A percentile compares a stretch with the other conserved stretches of the same genome.
phyloP scores from a whole-genome alignment of 2,113 vertebrate species.

The Amphiprion percula region DNA sequence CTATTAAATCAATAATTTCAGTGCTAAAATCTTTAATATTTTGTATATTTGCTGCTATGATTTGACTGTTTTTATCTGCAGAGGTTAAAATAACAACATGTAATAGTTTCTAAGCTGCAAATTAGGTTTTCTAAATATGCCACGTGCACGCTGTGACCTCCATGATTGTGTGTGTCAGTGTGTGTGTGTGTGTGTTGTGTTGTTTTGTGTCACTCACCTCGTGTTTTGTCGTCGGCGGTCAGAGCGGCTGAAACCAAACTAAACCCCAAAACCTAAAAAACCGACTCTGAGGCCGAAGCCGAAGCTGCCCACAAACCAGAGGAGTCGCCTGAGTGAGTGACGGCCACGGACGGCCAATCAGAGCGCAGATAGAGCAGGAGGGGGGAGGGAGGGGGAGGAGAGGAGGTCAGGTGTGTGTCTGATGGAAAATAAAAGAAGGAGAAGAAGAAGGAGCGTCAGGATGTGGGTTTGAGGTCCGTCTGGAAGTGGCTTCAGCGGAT shows the following conservation, averaged over 20 bases:
- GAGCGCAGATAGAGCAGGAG: neutral
- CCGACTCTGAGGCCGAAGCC: slow-evolving; percentile 15
- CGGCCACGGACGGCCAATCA: slow-evolving; percentile 59
- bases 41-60: too few species aligned
- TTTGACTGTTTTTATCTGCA: too few species aligned
- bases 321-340: slow-evolving; percentile 37
- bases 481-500: slow-evolving; percentile 75
- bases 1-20: too few species aligned
- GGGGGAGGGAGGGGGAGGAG: accelerated
- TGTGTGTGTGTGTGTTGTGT: slow-evolving; percentile 5
- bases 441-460: slow-evolving; percentile 57
- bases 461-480: slow-evolving; percentile 69
- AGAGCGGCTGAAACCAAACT: slow-evolving; percentile 65
- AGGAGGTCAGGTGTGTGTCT: slow-evolving; percentile 21
- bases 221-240: slow-evolving; percentile 64
- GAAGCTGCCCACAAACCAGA: slow-evolving; percentile 64
- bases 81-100: too few species aligned
- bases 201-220: slow-evolving; percentile 65
- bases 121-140: neutral
- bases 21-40: too few species aligned
- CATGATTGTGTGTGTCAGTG: slow-evolving; percentile 6
- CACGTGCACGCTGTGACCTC: neutral
- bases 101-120: too few species aligned
- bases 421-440: slow-evolving; percentile 13
- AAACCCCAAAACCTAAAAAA: slow-evolving; percentile 78